phyloP scores from a whole-genome alignment of 1,140 invertebrate genomes.

The Archegozetes longisetosus region DNA sequence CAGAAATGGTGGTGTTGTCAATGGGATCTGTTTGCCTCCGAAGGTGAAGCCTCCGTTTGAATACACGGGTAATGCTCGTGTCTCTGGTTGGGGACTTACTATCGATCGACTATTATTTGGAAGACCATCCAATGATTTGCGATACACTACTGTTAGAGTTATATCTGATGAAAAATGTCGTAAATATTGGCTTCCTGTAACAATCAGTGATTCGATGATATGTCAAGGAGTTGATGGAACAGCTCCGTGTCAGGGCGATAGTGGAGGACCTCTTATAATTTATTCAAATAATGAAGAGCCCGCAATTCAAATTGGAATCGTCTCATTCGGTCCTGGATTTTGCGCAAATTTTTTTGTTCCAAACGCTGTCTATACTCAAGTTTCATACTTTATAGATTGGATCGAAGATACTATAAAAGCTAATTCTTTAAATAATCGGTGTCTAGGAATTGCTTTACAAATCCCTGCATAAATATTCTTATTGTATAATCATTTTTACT shows the following conservation, averaged over 20 bases:
- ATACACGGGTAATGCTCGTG: background rate
- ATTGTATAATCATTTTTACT: no score
- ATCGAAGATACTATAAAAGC: slow-evolving; percentile 35
- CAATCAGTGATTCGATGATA: slow-evolving; percentile 1
- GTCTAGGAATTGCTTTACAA: no score
- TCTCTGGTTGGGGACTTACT: slow-evolving; percentile 13
- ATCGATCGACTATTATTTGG: slow-evolving; percentile 1
- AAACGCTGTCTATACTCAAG: slow-evolving; percentile 56
- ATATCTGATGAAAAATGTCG: slow-evolving; percentile 10
- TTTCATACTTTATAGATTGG: slow-evolving; percentile 62
- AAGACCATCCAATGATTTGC: background rate
- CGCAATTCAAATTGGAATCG: slow-evolving; percentile 40
- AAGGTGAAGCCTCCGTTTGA: slow-evolving; percentile 3
- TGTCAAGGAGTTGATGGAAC: slow-evolving; percentile 6
- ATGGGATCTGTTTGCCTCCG: slow-evolving; percentile 3
- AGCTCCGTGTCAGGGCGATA: slow-evolving; percentile 52
- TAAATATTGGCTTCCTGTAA: slow-evolving; percentile 2
- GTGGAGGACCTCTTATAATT: slow-evolving; percentile 62
- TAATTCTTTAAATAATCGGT: no score
- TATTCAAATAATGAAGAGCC: no score
- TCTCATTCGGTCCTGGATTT: slow-evolving; percentile 63
- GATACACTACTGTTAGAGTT: slow-evolving; percentile 2
- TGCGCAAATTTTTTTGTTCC: slow-evolving; percentile 62
- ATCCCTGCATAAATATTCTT: no score
- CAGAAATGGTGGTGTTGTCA: background rate